Evolutionary conservation across 2,797 vertebrate species (phyloP).

Genomic region (Parauchenoglanis ngamensis): DNA sequence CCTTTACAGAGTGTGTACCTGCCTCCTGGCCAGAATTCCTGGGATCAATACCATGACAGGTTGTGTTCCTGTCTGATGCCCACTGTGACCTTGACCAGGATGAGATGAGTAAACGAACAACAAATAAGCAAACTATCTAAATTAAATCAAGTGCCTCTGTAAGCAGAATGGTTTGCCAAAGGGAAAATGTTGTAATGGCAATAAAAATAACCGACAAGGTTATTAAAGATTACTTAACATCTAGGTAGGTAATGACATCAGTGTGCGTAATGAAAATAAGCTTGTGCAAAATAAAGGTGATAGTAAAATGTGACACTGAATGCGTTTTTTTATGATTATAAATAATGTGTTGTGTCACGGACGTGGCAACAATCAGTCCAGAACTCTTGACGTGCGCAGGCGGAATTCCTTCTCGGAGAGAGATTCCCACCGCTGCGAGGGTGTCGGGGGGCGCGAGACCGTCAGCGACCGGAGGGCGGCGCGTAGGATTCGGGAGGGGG

Average conservation of each 20-base stretch:
- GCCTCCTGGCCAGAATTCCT: not conserved
- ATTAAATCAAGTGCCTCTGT: not conserved
- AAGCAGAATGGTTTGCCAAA: not conserved
- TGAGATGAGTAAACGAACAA: not conserved
- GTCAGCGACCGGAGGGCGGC: conserved; percentile 51
- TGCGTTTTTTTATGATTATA: not conserved
- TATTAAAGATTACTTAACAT: not conserved
- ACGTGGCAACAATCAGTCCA: not conserved
- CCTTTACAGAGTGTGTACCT: not conserved
- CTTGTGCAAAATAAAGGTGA: not conserved
- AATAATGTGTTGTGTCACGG: not conserved
- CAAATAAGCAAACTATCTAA: not conserved
- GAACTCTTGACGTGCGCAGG: not conserved
- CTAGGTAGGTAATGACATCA: not conserved
- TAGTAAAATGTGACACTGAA: not conserved
- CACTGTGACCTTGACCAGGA: not conserved
- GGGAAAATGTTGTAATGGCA: not conserved
- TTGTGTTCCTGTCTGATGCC: not conserved
- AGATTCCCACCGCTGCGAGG: conserved; percentile 30
- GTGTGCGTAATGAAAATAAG: not conserved
- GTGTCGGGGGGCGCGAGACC: conserved; percentile 41
- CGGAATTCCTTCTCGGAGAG: conserved; percentile 64
- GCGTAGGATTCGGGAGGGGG: conserved; percentile 83
- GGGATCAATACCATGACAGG: not conserved
- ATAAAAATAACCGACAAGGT: not conserved